Evolutionary conservation across 2,888 invertebrate species (phyloP), one percentile per base, ranked within the genome.

Genomic region (Chloromyia formosa): DNA sequence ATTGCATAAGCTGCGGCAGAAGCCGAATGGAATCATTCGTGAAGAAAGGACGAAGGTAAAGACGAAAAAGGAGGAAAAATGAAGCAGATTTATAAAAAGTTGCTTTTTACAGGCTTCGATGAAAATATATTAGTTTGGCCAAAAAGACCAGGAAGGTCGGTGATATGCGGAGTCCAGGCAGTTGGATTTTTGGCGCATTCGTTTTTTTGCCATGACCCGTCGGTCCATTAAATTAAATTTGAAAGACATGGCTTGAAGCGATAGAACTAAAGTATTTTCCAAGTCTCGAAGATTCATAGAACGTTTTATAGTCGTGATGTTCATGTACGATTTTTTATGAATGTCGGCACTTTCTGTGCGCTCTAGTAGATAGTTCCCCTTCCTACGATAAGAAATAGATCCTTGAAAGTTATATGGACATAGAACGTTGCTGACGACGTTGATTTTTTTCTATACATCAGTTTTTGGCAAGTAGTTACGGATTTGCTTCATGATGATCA

Each of bases 171-270:
- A 20, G 0, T 20, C 20, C 42, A 9, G 45, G 12, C 10, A 64
- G 64, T 45, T 64, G 69, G 69, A 69, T 54, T 69, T 69, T 69
- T 69, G 69, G 69, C 69, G 69, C 69, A 69, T 69, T 69, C 53
- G 69, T 69, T 69, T 54, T n/a, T 69, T 69, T 56, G 69, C 69
- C 69, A 69, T 69, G 69, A 35, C 69, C 35, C 69, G 69, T 69
- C 69, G 69, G 69, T 69, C 69, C 69, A 69, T 69, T 69, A 69
- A 69, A 69, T 69, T 69, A 69, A 69, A 54, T 69, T 69, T 69
- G 69, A 69, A 69, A 69, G 69, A 69, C 69, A 69, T 53, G 69
- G 56, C 69, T 69, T 27, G 69, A 27, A 69, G 69, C 69, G 69
- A 53, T 69, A 69, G 53, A 69, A 56, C 54, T 53, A 16, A 69